Percentiles rank a stretch among this genome's conserved stretches.
phyloP scores from a whole-genome alignment of 2,113 vertebrate genomes.

The Microtus richardsoni region DNA sequence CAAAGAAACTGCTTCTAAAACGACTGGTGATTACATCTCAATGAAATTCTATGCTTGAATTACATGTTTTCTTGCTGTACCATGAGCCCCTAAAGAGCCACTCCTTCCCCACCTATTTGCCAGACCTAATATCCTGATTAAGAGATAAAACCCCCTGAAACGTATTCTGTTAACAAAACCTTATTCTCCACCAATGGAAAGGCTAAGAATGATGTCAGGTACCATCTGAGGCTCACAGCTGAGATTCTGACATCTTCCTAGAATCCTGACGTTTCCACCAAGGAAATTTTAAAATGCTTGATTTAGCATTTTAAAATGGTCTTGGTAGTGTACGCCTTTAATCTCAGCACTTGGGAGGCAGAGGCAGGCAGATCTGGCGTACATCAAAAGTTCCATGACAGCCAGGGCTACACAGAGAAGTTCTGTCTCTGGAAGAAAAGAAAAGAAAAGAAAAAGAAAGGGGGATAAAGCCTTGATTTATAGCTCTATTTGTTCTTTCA shows the following conservation, averaged over 20 bases:
- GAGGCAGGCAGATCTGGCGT: not conserved
- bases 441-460: not conserved
- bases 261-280: not conserved
- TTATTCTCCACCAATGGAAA: not conserved
- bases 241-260: not conserved
- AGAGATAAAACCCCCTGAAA: not conserved
- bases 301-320: not conserved
- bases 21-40: not conserved
- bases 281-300: not conserved
- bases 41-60: not conserved
- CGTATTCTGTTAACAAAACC: not conserved
- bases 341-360: not conserved
- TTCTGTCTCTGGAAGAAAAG: not conserved
- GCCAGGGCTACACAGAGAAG: not conserved
- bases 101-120: not conserved
- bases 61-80: not conserved
- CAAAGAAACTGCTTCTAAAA: not conserved
- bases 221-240: not conserved
- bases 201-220: not conserved
- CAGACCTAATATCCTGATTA: not conserved
- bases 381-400: not conserved
- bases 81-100: not conserved
- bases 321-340: not conserved
- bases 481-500: not conserved
- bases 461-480: not conserved